Evolutionary conservation across 2,888 invertebrate species (phyloP).

Genomic region (Hipparchia semele): DNA sequence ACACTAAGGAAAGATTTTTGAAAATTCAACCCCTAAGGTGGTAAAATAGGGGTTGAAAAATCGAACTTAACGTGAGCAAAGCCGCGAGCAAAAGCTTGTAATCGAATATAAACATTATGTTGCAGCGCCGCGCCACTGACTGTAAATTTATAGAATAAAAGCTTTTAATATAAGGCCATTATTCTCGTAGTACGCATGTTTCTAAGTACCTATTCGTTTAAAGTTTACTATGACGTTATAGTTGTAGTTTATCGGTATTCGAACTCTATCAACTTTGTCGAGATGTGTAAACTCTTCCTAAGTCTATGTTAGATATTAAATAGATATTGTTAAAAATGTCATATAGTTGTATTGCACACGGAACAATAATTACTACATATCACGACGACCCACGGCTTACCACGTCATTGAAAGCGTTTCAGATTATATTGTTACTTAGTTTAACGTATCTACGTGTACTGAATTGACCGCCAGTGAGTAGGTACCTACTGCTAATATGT

Average conservation of each 20-base stretch:
- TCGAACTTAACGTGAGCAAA: too few relatives aligned
- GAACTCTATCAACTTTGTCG: not conserved
- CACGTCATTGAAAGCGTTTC: conserved; percentile 6
- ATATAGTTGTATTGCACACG: conserved; percentile 24
- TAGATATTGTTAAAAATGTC: not conserved
- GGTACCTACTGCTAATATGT: not conserved
- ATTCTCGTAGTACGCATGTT: too few relatives aligned
- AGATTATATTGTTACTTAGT: conserved; percentile 11
- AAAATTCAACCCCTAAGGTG: too few relatives aligned
- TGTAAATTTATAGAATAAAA: too few relatives aligned
- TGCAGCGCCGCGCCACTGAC: too few relatives aligned
- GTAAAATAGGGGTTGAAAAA: too few relatives aligned
- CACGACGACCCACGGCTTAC: conserved; percentile 27
- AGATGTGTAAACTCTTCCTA: not conserved
- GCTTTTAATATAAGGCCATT: too few relatives aligned
- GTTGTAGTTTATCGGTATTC: not conserved
- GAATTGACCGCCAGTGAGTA: not conserved
- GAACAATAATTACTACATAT: conserved; percentile 35
- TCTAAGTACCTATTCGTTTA: too few relatives aligned
- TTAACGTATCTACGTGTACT: not conserved
- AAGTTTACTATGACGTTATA: too few relatives aligned
- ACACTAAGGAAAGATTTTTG: too few relatives aligned
- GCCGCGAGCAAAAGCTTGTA: too few relatives aligned
- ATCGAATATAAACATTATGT: too few relatives aligned
- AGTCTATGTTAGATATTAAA: conserved; percentile 7